phyloP scores from a whole-genome alignment of 1,140 invertebrate species.

The Palaemon carinicauda region DNA sequence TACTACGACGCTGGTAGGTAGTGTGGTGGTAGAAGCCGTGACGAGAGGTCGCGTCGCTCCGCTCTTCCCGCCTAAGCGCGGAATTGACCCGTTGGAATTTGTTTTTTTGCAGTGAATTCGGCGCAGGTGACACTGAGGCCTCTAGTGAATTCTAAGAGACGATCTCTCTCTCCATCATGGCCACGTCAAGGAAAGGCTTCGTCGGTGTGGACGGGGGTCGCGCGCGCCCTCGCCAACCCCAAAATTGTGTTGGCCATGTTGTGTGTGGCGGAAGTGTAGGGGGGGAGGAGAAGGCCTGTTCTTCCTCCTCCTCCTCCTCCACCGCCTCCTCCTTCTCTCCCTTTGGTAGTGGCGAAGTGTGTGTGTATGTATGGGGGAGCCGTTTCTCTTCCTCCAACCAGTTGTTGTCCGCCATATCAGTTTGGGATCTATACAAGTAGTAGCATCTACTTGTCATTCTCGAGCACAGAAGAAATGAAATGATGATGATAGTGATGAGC shows the following conservation, averaged over 20 bases:
- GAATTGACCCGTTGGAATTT: not conserved
- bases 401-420: no score
- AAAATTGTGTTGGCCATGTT: constrained; percentile 39
- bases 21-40: constrained; percentile 24
- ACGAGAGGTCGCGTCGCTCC: not conserved
- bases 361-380: constrained; percentile 3
- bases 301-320: not conserved
- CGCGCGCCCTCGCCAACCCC: constrained; percentile 25
- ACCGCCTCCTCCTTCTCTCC: not conserved
- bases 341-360: not conserved
- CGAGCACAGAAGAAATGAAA: no score
- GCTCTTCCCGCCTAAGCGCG: not conserved
- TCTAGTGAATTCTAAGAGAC: not conserved
- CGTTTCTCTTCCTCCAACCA: no score
- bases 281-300: not conserved
- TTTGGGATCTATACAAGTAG: no score
- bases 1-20: constrained; percentile 32
- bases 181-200: no score
- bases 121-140: not conserved
- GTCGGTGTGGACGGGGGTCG: constrained; percentile 14
- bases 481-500: no score
- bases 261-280: constrained; percentile 34
- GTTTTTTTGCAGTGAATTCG: not conserved
- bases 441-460: no score
- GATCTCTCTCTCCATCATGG: not conserved